phyloP scores from a whole-genome alignment of 1,140 invertebrate genomes.

The Bombus impatiens region DNA sequence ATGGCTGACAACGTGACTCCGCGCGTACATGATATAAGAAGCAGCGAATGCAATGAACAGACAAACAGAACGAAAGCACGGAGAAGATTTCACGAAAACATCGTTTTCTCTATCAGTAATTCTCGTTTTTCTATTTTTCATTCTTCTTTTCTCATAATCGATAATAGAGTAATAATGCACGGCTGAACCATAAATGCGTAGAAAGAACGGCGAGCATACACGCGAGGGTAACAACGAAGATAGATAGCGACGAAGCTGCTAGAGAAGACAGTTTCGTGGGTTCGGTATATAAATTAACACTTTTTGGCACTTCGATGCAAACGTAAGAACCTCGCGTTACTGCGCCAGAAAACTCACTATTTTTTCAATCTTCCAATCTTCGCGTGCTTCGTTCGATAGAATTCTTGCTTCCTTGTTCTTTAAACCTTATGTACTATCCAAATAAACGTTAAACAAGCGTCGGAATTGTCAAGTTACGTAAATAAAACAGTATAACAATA shows the following conservation, averaged over 20 bases:
- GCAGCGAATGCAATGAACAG: not conserved
- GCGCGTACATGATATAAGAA: constrained; percentile 44
- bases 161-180: not conserved
- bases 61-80: constrained; percentile 16
- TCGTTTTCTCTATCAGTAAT: not conserved
- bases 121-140: not conserved
- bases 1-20: not conserved
- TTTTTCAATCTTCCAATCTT: too few relatives aligned
- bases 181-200: constrained; percentile 39
- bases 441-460: too few relatives aligned
- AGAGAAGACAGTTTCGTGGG: not conserved
- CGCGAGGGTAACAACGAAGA: not conserved
- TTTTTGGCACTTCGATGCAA: not conserved
- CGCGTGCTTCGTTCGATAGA: too few relatives aligned
- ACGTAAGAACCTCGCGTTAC: too few relatives aligned
- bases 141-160: not conserved
- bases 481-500: too few relatives aligned
- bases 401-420: too few relatives aligned
- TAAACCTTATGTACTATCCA: too few relatives aligned
- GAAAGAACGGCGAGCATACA: not conserved
- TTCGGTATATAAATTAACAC: constrained; percentile 32
- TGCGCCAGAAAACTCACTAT: too few relatives aligned
- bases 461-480: too few relatives aligned
- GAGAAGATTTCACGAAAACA: constrained; percentile 22
- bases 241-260: not conserved